phyloP scores from a whole-genome alignment of 2,797 vertebrate species.

The Cyprinodon diabolis region DNA sequence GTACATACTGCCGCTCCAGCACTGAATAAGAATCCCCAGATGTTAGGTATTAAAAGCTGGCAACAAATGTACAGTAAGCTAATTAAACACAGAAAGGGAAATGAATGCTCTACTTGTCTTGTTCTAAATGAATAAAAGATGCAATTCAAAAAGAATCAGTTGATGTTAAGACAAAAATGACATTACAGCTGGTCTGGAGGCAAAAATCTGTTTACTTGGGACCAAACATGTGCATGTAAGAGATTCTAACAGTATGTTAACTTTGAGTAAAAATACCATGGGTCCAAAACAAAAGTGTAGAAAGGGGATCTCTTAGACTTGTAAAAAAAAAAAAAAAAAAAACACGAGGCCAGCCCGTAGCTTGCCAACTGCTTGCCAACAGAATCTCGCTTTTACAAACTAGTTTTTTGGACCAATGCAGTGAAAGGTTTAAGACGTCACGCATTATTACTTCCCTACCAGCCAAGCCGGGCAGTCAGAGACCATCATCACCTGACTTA shows the following conservation, averaged over 20 bases:
- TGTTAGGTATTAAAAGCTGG: slow-evolving; percentile 3
- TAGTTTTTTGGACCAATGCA: not conserved
- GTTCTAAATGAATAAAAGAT: not conserved
- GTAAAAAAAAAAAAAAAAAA: not conserved
- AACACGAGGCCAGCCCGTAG: not conserved
- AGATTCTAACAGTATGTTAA: slow-evolving; percentile 1
- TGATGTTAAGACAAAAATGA: not conserved
- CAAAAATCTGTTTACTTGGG: not conserved
- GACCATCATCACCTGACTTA: not conserved
- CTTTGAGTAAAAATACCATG: not conserved
- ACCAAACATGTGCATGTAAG: not conserved
- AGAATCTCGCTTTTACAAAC: not conserved
- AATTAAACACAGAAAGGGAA: not conserved
- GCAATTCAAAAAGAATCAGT: not conserved
- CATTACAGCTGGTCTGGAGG: not conserved
- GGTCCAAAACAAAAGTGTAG: not conserved
- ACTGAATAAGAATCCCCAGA: not conserved
- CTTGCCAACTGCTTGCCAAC: not conserved
- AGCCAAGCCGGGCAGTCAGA: too few relatives aligned
- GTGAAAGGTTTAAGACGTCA: too few relatives aligned
- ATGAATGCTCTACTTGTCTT: not conserved
- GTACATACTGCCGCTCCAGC: not conserved
- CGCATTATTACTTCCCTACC: too few relatives aligned
- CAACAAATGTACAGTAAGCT: not conserved
- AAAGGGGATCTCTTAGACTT: not conserved